Conservation (phyloP, 2,888 invertebrate genomes). For the Drosophila barbarae region DNA sequence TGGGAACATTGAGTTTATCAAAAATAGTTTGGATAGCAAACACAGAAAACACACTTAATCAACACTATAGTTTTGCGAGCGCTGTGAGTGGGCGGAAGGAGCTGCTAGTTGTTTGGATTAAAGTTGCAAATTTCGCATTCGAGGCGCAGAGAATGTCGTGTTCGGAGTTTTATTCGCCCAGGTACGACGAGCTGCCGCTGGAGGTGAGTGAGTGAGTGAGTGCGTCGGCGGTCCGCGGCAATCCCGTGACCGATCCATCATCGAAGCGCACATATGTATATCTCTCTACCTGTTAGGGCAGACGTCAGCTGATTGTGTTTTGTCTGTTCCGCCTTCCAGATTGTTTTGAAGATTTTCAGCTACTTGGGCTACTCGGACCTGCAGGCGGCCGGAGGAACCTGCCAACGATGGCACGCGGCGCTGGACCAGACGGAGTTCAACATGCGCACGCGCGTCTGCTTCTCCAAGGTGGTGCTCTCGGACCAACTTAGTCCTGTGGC, state of each 20-base stretch:
- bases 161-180: conserved; percentile 46
- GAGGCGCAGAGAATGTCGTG: conserved; percentile 44
- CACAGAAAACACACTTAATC: conserved; percentile 1
- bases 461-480: conserved; percentile 74
- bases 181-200: conserved; percentile 77
- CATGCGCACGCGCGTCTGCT: conserved; percentile 69
- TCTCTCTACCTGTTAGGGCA: conserved; percentile 27
- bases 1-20: background rate
- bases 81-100: conserved; percentile 15
- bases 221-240: conserved; percentile 26
- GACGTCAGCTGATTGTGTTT: conserved; percentile 60
- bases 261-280: background rate
- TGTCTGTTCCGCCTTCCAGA: conserved; percentile 78
- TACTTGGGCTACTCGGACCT: conserved; percentile 84
- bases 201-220: conserved; percentile 65
- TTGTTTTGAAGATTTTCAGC: conserved; percentile 84
- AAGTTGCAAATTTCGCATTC: conserved; percentile 9
- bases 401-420: conserved; percentile 85
- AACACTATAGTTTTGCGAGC: conserved; percentile 19
- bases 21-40: background rate
- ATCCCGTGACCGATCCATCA: conserved; percentile 52
- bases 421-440: conserved; percentile 82
- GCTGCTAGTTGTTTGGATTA: conserved; percentile 20
- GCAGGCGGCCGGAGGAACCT: conserved; percentile 84
- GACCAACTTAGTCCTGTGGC: conserved; percentile 74